These are phyloP conservation scores for Acanthurus lineatus DNA, from an alignment of 2,797 vertebrate genomes.

Conservation along the genomic window DNA sequence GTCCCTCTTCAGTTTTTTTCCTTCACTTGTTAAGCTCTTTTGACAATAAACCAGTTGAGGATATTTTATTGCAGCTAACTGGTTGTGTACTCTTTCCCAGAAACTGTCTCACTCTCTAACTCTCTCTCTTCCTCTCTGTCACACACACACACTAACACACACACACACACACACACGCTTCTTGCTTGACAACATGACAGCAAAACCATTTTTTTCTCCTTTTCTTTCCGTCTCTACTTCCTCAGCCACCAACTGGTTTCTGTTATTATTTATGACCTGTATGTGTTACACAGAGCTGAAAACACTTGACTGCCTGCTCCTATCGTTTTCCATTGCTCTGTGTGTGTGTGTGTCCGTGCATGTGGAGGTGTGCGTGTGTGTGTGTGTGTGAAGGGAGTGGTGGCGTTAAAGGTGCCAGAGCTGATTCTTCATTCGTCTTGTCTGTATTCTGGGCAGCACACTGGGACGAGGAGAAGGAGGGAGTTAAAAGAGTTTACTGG, in stretches of 20 bases:
- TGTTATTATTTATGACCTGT: slow-evolving; percentile 78
- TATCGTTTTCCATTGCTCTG: slow-evolving; percentile 48
- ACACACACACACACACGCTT: slow-evolving; percentile 16
- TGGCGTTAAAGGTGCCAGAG: slow-evolving; percentile 36
- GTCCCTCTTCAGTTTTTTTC: slow-evolving; percentile 15
- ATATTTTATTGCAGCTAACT: slow-evolving; percentile 75
- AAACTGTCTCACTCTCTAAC: slow-evolving; percentile 18
- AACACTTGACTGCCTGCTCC: slow-evolving; percentile 77
- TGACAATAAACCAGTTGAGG: slow-evolving; percentile 68
- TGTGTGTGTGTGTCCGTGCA: slow-evolving; percentile 40
- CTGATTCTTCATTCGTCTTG: slow-evolving; percentile 58
- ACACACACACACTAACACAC: neutral
- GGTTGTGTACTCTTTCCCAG: slow-evolving; percentile 60
- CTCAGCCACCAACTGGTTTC: slow-evolving; percentile 66
- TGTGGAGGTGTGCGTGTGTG: slow-evolving; percentile 27
- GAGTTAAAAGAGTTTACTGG: slow-evolving; percentile 47
- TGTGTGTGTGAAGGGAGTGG: slow-evolving; percentile 13
- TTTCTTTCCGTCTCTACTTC: slow-evolving; percentile 1
- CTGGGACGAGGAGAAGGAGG: slow-evolving; percentile 45
- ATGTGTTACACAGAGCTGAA: slow-evolving; percentile 70
- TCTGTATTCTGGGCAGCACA: slow-evolving; percentile 59
- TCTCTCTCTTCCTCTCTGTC: neutral
- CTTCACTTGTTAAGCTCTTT: slow-evolving; percentile 54
- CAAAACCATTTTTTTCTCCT: slow-evolving; percentile 41
- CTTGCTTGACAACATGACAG: slow-evolving; percentile 64